Percentiles rank a stretch among this genome's conserved stretches.
Evolutionary conservation across 2,113 vertebrate genomes (phyloP).

Genomic region (Boleophthalmus pectinirostris): DNA sequence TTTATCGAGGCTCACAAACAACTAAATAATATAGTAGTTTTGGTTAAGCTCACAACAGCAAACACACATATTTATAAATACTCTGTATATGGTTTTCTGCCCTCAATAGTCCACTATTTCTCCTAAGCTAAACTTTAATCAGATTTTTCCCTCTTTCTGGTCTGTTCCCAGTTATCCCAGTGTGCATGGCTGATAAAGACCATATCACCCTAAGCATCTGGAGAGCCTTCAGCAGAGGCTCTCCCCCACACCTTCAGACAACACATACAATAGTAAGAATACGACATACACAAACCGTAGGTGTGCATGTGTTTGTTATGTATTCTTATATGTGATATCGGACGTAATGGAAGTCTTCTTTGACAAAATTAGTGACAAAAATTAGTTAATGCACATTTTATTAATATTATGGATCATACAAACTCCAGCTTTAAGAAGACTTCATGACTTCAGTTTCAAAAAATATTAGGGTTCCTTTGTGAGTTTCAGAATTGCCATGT

Average conservation of each 20-base stretch:
- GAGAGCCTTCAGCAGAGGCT: constrained; percentile 60
- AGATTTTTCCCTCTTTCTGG: background rate
- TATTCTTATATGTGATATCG: background rate
- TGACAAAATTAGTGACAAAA: no score
- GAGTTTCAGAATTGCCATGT: no score
- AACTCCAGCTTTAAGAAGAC: no score
- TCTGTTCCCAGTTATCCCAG: constrained; percentile 62
- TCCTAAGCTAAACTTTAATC: background rate
- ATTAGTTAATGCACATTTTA: background rate
- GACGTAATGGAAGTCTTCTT: background rate
- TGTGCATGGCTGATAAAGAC: constrained; percentile 64
- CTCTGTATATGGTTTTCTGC: background rate
- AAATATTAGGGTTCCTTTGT: no score
- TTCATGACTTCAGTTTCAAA: no score
- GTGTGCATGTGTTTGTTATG: background rate
- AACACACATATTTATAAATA: background rate
- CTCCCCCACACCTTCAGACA: constrained; percentile 32
- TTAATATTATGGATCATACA: no score
- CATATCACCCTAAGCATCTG: constrained; percentile 68
- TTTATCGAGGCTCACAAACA: no score
- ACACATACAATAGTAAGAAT: constrained; percentile 13
- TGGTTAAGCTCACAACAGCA: background rate
- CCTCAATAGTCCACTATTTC: background rate
- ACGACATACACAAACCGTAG: background rate
- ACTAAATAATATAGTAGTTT: background rate